Percentiles rank a stretch among this genome's conserved stretches.
phyloP scores from a whole-genome alignment of 2,888 invertebrate genomes.

The Ypsolopha sequella region DNA sequence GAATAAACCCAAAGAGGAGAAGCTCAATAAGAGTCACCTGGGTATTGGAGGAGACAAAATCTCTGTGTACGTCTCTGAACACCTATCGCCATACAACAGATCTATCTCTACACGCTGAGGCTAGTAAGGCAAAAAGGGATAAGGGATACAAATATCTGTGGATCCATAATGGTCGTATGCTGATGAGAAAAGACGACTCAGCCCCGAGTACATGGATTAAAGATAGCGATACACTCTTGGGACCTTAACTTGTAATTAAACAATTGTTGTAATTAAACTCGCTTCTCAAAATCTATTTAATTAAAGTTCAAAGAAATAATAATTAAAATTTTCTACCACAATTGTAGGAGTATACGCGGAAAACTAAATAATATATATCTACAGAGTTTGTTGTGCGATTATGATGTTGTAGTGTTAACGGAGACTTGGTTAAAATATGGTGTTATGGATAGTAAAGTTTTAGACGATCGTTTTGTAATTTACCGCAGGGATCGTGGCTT shows the following conservation, averaged over 20 bases:
- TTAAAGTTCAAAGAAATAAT: neutral
- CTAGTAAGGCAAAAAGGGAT: conserved; percentile 14
- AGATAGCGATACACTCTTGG: conserved; percentile 4
- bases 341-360: conserved; percentile 12
- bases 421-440: conserved; percentile 14
- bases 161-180: conserved; percentile 16
- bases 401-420: conserved; percentile 12
- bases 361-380: conserved; percentile 10
- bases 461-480: conserved; percentile 12
- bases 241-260: neutral
- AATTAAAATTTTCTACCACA: conserved; percentile 7
- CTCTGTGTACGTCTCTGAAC: conserved; percentile 15
- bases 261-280: too few relatives aligned
- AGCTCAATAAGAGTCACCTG: conserved; percentile 12
- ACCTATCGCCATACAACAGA: conserved; percentile 15
- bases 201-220: conserved; percentile 7
- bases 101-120: conserved; percentile 18
- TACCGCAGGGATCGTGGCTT: conserved; percentile 12
- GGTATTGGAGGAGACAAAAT: conserved; percentile 10
- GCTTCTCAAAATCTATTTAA: too few relatives aligned
- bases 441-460: conserved; percentile 10
- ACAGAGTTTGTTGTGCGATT: conserved; percentile 9
- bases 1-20: conserved; percentile 10
- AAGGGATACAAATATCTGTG: conserved; percentile 15
- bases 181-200: conserved; percentile 10